Conservation (phyloP, 2,888 invertebrate genomes). For the Actias luna region DNA sequence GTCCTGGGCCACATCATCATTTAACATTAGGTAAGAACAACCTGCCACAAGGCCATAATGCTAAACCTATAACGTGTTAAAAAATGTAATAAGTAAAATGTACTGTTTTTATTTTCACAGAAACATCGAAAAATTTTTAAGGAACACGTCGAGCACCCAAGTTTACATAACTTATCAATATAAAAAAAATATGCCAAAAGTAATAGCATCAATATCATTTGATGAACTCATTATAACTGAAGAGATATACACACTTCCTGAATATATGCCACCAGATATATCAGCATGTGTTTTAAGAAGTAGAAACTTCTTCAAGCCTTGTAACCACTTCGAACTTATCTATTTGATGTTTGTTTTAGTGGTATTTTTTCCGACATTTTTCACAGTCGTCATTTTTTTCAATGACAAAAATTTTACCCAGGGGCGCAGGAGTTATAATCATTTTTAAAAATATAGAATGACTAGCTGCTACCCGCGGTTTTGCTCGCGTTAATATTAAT, state of each 20-base stretch:
- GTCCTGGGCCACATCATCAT: too few relatives aligned
- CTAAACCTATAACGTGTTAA: too few relatives aligned
- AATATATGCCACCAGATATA: slow-evolving; percentile 2
- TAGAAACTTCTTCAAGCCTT: slow-evolving; percentile 30
- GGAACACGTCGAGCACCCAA: neutral
- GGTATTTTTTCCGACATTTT: slow-evolving; percentile 27
- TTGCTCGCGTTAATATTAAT: too few relatives aligned
- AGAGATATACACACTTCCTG: neutral
- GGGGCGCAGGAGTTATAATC: neutral
- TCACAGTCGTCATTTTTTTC: slow-evolving; percentile 22
- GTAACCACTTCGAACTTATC: slow-evolving; percentile 29
- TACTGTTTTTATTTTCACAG: neutral
- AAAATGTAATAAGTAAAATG: too few relatives aligned
- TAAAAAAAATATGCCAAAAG: neutral
- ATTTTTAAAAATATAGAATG: neutral
- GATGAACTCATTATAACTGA: neutral
- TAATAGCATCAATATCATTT: neutral
- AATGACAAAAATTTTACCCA: neutral
- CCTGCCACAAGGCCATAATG: too few relatives aligned
- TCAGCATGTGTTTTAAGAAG: slow-evolving; percentile 13
- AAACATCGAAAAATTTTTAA: neutral
- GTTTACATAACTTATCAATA: neutral
- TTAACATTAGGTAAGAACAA: too few relatives aligned
- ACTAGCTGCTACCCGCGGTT: too few relatives aligned
- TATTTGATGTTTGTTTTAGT: slow-evolving; percentile 28